phyloP scores from a whole-genome alignment of 2,797 vertebrate species.

The Avahi laniger region DNA sequence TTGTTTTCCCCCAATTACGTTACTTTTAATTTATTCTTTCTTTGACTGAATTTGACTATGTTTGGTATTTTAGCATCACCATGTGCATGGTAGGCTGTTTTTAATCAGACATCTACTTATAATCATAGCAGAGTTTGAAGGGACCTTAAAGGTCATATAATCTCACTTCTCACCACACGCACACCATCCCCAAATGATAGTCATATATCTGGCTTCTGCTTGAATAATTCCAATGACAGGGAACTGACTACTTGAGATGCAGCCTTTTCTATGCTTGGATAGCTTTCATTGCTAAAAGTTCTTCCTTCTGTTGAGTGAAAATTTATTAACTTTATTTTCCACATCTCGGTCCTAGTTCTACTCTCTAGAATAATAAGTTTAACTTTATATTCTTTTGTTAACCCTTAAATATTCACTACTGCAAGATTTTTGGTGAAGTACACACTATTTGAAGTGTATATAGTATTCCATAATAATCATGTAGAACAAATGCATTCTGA shows the following conservation, averaged over 20 bases:
- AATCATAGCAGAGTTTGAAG: conserved; percentile 51
- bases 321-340: conserved; percentile 76
- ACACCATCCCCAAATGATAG: conserved; percentile 61
- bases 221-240: conserved; percentile 73
- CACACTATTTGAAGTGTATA: not conserved
- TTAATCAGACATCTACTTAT: conserved; percentile 58
- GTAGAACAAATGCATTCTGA: not conserved
- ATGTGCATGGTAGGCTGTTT: not conserved
- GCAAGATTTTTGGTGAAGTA: not conserved
- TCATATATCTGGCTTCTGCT: conserved; percentile 76
- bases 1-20: conserved; percentile 32
- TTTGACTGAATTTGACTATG: not conserved
- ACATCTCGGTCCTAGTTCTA: conserved; percentile 23
- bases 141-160: conserved; percentile 70
- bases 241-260: conserved; percentile 72
- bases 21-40: conserved; percentile 46
- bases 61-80: not conserved
- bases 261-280: conserved; percentile 74
- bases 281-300: conserved; percentile 74
- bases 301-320: conserved; percentile 69
- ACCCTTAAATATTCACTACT: conserved; percentile 4
- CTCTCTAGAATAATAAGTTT: conserved; percentile 31
- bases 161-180: conserved; percentile 48
- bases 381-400: conserved; percentile 51
- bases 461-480: not conserved